A percentile compares a stretch with the other conserved stretches of the same genome.
Evolutionary conservation across 2,113 vertebrate species (phyloP).

Genomic region (Stomatorhinus ivindoensis): DNA sequence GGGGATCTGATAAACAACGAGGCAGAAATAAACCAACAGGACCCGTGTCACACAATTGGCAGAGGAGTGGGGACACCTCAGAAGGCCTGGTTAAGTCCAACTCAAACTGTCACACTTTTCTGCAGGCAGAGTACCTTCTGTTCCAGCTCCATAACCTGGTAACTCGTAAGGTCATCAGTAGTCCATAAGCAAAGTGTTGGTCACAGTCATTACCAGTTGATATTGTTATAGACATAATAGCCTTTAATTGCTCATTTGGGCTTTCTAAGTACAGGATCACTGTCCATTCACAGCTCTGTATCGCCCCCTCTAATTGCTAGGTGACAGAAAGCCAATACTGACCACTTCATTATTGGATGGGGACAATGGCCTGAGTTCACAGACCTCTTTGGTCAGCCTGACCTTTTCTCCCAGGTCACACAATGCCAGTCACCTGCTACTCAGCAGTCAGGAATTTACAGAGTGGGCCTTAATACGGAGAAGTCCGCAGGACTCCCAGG

Average conservation of each 20-base stretch:
- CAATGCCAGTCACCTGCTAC: conserved; percentile 73
- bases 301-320: conserved; percentile 67
- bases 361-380: conserved; percentile 55
- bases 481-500: conserved; percentile 15
- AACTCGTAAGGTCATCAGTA: conserved; percentile 34
- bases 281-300: conserved; percentile 65
- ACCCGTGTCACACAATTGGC: neutral
- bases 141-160: neutral
- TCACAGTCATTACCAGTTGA: conserved; percentile 49
- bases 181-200: conserved; percentile 44
- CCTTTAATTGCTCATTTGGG: conserved; percentile 57
- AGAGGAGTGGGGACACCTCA: neutral
- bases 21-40: neutral
- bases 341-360: conserved; percentile 85
- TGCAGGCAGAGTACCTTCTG: neutral
- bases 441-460: conserved; percentile 51
- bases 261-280: conserved; percentile 60
- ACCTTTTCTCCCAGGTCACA: conserved; percentile 68
- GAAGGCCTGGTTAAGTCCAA: neutral
- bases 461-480: conserved; percentile 35
- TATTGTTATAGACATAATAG: conserved; percentile 59
- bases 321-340: conserved; percentile 96
- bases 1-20: neutral
- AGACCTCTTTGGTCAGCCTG: conserved; percentile 68
- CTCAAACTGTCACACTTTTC: neutral